Percentiles rank a stretch among this genome's conserved stretches.
phyloP scores from a whole-genome alignment of 2,888 invertebrate species.

The Ctena decussata region DNA sequence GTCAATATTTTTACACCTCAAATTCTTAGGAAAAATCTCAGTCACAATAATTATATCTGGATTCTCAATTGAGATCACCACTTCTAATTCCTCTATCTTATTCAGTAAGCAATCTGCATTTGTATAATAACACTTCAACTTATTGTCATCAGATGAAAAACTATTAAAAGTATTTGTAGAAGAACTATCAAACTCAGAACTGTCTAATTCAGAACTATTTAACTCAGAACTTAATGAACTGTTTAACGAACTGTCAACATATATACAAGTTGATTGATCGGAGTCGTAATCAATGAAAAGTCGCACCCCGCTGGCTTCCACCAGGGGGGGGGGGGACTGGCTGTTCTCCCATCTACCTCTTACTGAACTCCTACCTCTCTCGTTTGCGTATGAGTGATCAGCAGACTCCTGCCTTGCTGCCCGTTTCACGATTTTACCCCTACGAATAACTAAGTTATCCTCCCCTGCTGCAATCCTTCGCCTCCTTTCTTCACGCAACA shows the following conservation, averaged over 20 bases:
- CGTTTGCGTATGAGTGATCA: not conserved
- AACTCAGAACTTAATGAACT: conserved; percentile 14
- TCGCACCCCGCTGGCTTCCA: not conserved
- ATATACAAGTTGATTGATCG: conserved; percentile 11
- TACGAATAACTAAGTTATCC: conserved; percentile 1
- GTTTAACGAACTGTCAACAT: conserved; percentile 13
- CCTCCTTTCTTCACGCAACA: conserved; percentile 17
- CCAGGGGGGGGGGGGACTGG: not conserved
- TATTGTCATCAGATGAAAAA: not conserved
- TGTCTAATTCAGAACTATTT: conserved; percentile 9
- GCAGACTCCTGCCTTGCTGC: not conserved
- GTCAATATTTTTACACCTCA: not conserved
- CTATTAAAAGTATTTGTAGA: not conserved
- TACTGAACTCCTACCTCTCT: not conserved
- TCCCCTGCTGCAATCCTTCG: not conserved
- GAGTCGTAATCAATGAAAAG: not conserved
- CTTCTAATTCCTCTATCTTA: conserved; percentile 11
- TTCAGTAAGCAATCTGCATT: conserved; percentile 27
- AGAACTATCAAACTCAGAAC: not conserved
- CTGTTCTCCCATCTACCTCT: not conserved
- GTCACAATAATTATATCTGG: not conserved
- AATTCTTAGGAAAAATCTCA: conserved; percentile 9
- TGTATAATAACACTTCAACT: not conserved
- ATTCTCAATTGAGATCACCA: not conserved
- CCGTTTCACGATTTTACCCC: not conserved